These are phyloP conservation scores for Micromussa lordhowensis DNA, from an alignment of 92 coral and sea anemone species.

Conservation along the genomic window DNA sequence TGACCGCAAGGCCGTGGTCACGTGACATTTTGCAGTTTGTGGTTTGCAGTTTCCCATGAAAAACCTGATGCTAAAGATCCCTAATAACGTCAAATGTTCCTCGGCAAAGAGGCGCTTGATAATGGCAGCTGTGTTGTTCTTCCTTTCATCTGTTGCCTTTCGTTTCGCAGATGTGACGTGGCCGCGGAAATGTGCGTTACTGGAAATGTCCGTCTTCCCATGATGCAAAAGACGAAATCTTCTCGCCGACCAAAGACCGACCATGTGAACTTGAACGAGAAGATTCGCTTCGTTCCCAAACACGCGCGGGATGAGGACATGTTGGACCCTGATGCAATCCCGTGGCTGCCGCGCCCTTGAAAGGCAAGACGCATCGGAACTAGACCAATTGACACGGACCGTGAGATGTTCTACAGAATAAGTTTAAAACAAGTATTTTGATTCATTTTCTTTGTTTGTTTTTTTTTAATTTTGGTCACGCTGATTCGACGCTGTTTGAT, in stretches of 20 bases:
- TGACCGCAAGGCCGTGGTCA: no score
- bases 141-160: neutral
- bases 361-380: neutral
- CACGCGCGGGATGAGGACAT: neutral
- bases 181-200: constrained; percentile 3
- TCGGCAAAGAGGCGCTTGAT: neutral
- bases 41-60: no score
- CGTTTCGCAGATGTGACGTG: constrained; percentile 5
- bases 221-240: constrained; percentile 19
- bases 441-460: neutral
- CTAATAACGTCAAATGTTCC: neutral
- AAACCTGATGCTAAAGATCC: no score
- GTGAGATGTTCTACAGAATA: neutral
- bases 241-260: neutral
- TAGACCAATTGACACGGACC: neutral
- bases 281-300: constrained; percentile 29
- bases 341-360: neutral
- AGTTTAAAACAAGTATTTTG: neutral
- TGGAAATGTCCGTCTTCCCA: constrained; percentile 21
- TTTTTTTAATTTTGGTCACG: neutral
- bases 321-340: neutral
- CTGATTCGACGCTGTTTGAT: neutral
- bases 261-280: constrained; percentile 17
- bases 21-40: no score
- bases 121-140: neutral